Percentiles rank a stretch among this genome's conserved stretches.
Conservation (phyloP, 2,113 vertebrate species). For the Cercocebus atys region DNA sequence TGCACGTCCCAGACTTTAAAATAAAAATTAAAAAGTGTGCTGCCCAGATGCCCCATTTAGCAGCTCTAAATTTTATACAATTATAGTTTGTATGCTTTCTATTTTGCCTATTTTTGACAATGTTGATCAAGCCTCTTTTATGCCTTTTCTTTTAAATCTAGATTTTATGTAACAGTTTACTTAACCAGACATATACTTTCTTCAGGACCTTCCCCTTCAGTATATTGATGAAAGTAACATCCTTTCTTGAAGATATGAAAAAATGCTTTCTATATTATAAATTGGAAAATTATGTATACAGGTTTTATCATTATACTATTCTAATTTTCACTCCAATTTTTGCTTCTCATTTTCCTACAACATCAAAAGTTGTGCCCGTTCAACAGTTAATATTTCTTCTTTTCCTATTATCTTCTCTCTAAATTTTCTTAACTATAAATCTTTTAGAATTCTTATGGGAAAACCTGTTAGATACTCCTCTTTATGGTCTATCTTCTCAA, state of each 20-base stretch:
- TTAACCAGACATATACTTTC: not conserved
- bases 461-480: not conserved
- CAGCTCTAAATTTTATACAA: not conserved
- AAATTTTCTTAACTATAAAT: constrained; percentile 42
- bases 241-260: not conserved
- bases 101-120: not conserved
- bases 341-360: not conserved
- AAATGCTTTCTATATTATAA: constrained; percentile 16
- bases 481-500: constrained; percentile 41
- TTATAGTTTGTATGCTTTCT: not conserved
- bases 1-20: too few relatives aligned
- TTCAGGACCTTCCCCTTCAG: not conserved
- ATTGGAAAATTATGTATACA: not conserved
- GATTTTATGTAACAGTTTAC: not conserved
- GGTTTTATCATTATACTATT: not conserved
- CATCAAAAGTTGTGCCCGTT: not conserved
- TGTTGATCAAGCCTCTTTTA: not conserved
- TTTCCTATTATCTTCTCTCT: not conserved
- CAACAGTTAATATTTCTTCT: constrained; percentile 25
- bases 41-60: not conserved
- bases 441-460: not conserved
- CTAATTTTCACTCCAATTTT: not conserved
- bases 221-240: not conserved
- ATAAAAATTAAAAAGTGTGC: not conserved
- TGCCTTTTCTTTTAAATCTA: not conserved